Base-by-base conservation (phyloP, 1,140 invertebrate genomes). In the Zaprionus gabonicus region DNA sequence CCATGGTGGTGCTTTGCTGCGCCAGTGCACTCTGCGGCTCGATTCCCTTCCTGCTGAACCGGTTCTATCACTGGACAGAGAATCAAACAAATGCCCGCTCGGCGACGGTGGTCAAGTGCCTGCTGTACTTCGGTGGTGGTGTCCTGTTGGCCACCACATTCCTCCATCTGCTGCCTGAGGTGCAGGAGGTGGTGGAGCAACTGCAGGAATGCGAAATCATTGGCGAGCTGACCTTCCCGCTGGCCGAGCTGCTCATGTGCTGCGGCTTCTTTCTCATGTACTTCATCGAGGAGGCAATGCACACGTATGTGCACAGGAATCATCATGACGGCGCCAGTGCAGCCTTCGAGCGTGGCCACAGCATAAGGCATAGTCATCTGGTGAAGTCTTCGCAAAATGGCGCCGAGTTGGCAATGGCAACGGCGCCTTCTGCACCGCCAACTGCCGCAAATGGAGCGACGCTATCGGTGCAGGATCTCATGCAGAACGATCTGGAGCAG, bases 121-220 rank as follows among this genome's bases (percentile, higher is more conserved):
- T 98, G 7, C 93, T 98, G 28, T 97, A 97, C 76, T 97, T 98
- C 79, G 98, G 98, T 2, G 98, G 97, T 3, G 98, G 98, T 1
- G 97, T 99, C 2, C 94, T 99, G 13, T 94, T 99, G 67, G 96
- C 96, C 51, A 99, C 98, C 1, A 98, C 97, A 0, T 97, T 99
- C 80, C 93, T 98, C 56, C 98, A 99, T 92, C 93, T 99, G 62
- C 93, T 99, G 36, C 98, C 98, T 1, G 98, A 99, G 93, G 96
- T 98, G 0, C 94, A 95, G 65, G 96, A 97, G 86, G 94, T 94
- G 20, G 94, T 96, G 15, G 92, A 95, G 36, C 79, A 93, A 34
- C 90, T 96, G 25, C 93, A 95, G 81, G 93, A 93, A 91, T 87
- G 93, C 10, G 93, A 91, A 0, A 53, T 86, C 12, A 91, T 96